Evolutionary conservation across 2,113 vertebrate genomes (phyloP).

Genomic region (Falco punctatus): DNA sequence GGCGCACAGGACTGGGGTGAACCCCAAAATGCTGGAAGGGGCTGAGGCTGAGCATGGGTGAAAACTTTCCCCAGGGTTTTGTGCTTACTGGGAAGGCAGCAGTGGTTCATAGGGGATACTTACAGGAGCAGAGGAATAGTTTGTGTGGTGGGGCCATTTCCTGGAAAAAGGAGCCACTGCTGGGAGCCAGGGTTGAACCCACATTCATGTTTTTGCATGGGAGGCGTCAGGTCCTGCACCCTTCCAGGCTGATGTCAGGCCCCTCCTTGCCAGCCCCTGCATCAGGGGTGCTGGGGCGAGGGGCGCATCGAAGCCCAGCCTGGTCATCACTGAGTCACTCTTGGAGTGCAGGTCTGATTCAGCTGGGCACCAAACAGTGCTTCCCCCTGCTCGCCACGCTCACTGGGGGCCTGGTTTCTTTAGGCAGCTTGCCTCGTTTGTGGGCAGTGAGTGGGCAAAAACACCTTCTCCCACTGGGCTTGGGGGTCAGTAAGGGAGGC

Average conservation of each 20-base stretch:
- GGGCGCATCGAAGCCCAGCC: not conserved
- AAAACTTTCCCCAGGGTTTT: not conserved
- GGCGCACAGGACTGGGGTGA: not conserved
- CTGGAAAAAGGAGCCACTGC: not conserved
- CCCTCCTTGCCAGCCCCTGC: not conserved
- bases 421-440: not conserved
- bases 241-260: not conserved
- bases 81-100: not conserved
- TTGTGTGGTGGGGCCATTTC: not conserved
- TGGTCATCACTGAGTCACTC: conserved; percentile 45
- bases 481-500: not conserved
- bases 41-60: not conserved
- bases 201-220: not conserved
- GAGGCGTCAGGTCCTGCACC: not conserved
- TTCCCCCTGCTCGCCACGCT: not conserved
- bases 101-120: not conserved
- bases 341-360: not conserved
- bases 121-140: not conserved
- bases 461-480: not conserved
- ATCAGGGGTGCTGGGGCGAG: not conserved
- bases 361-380: not conserved
- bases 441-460: not conserved
- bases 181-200: not conserved
- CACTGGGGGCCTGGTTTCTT: rapidly evolving
- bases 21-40: not conserved